Base-by-base conservation (phyloP, 2,797 vertebrate genomes). In the Leptodactylus fallax region DNA sequence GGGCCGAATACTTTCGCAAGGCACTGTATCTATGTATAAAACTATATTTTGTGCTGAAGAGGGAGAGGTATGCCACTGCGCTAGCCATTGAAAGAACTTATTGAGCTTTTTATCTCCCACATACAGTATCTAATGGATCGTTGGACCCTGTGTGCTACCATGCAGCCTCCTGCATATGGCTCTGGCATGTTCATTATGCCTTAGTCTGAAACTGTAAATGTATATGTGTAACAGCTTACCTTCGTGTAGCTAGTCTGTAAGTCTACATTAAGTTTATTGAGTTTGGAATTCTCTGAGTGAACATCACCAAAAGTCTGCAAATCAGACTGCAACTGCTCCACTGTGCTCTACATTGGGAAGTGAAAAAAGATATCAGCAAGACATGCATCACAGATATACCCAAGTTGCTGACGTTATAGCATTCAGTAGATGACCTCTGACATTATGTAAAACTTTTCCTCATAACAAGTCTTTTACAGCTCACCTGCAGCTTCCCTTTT, bases 401-500 rank as follows among this genome's bases (percentile, higher is more conserved):
- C n/a, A n/a, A n/a, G n/a, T n/a, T n/a, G n/a, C 36, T 36, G 36
- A 36, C 36, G 36, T 36, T 2, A 36, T 36, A 36, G 36, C 36
- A 36, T 36, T 36, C 36, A 36, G 36, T 9, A 53, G 51, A 53
- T 53, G 51, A 53, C 51, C 51, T 51, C 49, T 5, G 49, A 51
- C 49, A 51, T 51, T 51, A 51, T 51, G 49, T 5, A 51, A 51
- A 51, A 10, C n/a, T n/a, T n/a, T n/a, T n/a, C n/a, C n/a, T 36
- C 36, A 12, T 53, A 53, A 53, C 51, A 53, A 53, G 51, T 53
- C 51, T 53, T 0, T 36, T 58, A 61, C 23, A 51, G 51, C 51
- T 74, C 91, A 95, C 93, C 93, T 95, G 91, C 60, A 94, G 91
- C 72, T 93, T 94, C 86, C 92, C 91, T 88, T 95, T 94, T 84